These are phyloP conservation scores for Eupeodes luniger DNA, from an alignment of 2,888 invertebrate species.

Conservation along the genomic window DNA sequence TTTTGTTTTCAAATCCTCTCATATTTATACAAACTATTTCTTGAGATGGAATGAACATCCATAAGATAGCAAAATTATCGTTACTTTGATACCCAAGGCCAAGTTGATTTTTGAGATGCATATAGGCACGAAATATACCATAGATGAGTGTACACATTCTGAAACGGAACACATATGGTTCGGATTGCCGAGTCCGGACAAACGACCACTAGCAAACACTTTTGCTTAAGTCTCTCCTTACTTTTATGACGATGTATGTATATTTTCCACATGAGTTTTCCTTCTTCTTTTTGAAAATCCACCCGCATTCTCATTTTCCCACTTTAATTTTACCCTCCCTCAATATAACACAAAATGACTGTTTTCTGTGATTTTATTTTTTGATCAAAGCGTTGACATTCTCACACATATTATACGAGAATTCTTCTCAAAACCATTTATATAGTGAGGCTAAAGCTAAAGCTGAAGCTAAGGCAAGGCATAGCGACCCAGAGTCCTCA, in stretches of 20 bases:
- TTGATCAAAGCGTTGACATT: conserved; percentile 54
- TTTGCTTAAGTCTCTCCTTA: background rate
- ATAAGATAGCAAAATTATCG: background rate
- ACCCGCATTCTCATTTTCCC: conserved; percentile 20
- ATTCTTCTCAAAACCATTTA: background rate
- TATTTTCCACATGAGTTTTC: background rate
- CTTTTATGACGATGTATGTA: background rate
- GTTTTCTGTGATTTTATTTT: conserved; percentile 57
- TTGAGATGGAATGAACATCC: background rate
- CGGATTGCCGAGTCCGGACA: background rate
- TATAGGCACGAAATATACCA: background rate
- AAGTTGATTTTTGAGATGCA: conserved; percentile 1
- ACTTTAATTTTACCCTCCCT: conserved; percentile 12
- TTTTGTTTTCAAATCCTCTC: background rate
- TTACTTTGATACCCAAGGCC: background rate
- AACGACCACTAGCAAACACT: background rate
- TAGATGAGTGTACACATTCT: too few relatives aligned
- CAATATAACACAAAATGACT: conserved; percentile 40
- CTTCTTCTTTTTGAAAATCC: background rate
- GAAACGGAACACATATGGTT: conserved; percentile 14
- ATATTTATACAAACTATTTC: conserved; percentile 5
- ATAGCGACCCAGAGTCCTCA: conserved; percentile 7
- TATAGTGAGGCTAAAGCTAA: too few relatives aligned
- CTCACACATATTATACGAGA: conserved; percentile 1
- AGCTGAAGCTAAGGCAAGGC: background rate